These are phyloP conservation scores for Tuta absoluta DNA, from an alignment of 2,888 invertebrate species.

Conservation along the genomic window DNA sequence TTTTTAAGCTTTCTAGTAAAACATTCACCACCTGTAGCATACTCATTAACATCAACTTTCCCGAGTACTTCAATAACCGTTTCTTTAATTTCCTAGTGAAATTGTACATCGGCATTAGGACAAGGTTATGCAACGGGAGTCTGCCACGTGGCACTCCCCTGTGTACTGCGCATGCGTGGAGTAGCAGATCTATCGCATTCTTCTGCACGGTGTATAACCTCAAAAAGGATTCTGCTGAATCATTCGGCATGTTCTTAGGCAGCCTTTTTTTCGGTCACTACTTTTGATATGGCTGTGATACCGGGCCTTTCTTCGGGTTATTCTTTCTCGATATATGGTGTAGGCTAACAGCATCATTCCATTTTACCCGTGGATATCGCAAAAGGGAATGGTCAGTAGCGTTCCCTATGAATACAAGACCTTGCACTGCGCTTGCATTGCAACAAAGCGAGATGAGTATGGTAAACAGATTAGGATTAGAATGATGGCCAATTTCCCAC, in stretches of 20 bases:
- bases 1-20: neutral
- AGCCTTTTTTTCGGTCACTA: neutral
- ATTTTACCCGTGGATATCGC: no score
- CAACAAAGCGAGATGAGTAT: no score
- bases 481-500: no score
- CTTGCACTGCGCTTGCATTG: no score
- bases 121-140: constrained; percentile 75
- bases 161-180: constrained; percentile 62
- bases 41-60: neutral
- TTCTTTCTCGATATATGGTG: no score
- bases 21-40: constrained; percentile 1
- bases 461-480: no score
- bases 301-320: no score
- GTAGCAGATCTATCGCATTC: constrained; percentile 51
- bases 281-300: no score
- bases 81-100: constrained; percentile 6
- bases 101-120: constrained; percentile 13
- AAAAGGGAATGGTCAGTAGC: no score
- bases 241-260: neutral
- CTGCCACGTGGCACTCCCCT: constrained; percentile 66
- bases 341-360: no score
- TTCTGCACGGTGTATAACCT: constrained; percentile 36
- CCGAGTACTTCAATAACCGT: neutral
- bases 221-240: constrained; percentile 5
- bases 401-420: no score